Percentiles rank a stretch among this genome's conserved stretches.
Conservation (phyloP, 1,140 invertebrate species). For the Maconellicoccus hirsutus region DNA sequence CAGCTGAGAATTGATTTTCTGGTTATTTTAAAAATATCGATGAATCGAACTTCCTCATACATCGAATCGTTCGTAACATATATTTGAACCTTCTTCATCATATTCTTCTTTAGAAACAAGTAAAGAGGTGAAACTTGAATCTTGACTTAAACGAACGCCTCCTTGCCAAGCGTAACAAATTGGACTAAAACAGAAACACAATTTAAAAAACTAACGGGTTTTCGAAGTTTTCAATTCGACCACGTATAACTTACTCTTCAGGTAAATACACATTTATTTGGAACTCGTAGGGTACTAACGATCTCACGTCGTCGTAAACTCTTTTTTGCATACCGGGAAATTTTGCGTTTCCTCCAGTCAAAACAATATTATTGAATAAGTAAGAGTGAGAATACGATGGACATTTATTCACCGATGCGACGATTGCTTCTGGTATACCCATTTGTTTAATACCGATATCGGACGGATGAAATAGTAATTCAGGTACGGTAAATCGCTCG, state of each 20-base stretch:
- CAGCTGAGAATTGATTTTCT: too few species aligned
- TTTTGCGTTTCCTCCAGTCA: conserved; percentile 78
- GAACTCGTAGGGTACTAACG: conserved; percentile 60
- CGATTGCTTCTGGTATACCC: conserved; percentile 85
- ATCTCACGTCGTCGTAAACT: conserved; percentile 65
- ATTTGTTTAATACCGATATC: conserved; percentile 90
- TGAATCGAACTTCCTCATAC: conserved; percentile 41
- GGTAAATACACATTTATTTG: conserved; percentile 59
- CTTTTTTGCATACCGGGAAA: conserved; percentile 76
- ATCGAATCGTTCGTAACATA: conserved; percentile 59
- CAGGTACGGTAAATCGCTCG: conserved; percentile 85
- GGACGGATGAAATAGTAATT: conserved; percentile 87
- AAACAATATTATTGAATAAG: conserved; percentile 75
- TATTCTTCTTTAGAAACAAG: conserved; percentile 74
- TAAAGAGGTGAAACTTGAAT: conserved; percentile 57
- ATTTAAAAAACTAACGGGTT: too few species aligned
- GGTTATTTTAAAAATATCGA: too few species aligned
- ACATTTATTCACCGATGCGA: conserved; percentile 57
- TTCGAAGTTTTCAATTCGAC: too few species aligned
- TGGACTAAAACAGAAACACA: conserved; percentile 44
- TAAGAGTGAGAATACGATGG: conserved; percentile 67
- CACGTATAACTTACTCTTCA: conserved; percentile 42
- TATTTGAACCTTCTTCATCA: conserved; percentile 65
- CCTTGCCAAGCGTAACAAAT: conserved; percentile 79
- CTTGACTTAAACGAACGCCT: conserved; percentile 58